These are phyloP conservation scores for Micrastur ruficollis DNA, from an alignment of 2,797 vertebrate species.

Conservation along the genomic window DNA sequence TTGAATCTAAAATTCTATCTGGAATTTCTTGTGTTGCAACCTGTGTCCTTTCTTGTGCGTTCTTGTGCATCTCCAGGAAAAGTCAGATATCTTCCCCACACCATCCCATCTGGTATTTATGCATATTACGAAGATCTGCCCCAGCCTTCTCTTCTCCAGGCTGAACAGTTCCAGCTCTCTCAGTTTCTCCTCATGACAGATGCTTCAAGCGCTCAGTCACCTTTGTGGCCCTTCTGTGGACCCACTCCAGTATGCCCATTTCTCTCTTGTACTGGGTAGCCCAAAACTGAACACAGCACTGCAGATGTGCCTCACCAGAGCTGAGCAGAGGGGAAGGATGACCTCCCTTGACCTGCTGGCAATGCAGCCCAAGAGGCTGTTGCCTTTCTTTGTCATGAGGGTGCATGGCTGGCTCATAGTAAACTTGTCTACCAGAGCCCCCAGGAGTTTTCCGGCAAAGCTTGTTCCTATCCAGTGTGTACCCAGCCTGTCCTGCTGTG, in stretches of 20 bases:
- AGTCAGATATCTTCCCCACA: neutral
- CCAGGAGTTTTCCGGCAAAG: neutral
- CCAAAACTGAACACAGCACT: neutral
- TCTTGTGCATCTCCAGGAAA: neutral
- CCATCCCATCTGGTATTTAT: neutral
- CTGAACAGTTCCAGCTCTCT: neutral
- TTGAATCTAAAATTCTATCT: too few species aligned
- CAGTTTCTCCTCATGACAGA: neutral
- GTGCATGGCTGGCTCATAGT: neutral
- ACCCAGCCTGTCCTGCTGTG: neutral
- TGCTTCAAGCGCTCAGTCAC: neutral
- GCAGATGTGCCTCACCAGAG: neutral
- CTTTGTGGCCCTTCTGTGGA: neutral
- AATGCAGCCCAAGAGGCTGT: neutral
- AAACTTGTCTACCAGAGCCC: neutral
- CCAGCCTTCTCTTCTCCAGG: neutral
- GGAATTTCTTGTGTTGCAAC: neutral
- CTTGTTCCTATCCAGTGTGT: neutral
- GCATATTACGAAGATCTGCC: neutral
- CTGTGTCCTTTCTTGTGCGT: neutral
- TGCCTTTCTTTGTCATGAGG: neutral
- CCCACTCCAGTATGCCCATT: neutral
- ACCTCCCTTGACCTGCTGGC: accelerated
- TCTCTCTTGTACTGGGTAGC: neutral
- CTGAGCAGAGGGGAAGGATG: neutral